Conservation (phyloP, 1,140 invertebrate genomes). For the Protaetia brevitarsis region DNA sequence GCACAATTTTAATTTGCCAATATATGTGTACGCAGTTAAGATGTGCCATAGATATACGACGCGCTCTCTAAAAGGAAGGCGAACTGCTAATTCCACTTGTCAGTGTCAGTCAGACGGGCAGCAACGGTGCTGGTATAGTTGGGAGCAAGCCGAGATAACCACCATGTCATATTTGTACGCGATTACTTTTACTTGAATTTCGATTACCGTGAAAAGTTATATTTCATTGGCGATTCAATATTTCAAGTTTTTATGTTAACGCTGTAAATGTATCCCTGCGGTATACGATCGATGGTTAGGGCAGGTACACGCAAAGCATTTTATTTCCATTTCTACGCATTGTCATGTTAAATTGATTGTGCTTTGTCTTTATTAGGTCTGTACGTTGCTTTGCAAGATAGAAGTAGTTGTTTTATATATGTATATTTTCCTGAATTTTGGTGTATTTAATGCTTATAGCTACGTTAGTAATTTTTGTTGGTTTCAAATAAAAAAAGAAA, state of each 20-base stretch:
- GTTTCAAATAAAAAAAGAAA: too few species aligned
- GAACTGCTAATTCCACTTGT: slow-evolving; percentile 25
- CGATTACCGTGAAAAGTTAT: slow-evolving; percentile 18
- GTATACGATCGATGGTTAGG: neutral
- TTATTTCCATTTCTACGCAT: neutral
- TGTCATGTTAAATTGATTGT: neutral
- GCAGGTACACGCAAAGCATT: neutral
- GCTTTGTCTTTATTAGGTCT: too few species aligned
- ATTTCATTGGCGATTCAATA: slow-evolving; percentile 15
- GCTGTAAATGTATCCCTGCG: neutral
- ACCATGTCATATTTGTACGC: slow-evolving; percentile 16
- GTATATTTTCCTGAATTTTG: too few species aligned
- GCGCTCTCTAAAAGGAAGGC: slow-evolving; percentile 16
- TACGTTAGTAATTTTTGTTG: too few species aligned
- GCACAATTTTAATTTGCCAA: slow-evolving; percentile 21
- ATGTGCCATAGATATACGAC: slow-evolving; percentile 18
- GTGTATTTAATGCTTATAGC: too few species aligned
- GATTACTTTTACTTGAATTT: slow-evolving; percentile 12
- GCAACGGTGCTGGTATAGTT: neutral
- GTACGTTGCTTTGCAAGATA: too few species aligned
- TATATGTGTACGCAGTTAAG: slow-evolving; percentile 21
- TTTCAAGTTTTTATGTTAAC: slow-evolving; percentile 18
- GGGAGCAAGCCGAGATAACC: slow-evolving; percentile 1
- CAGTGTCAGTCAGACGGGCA: slow-evolving; percentile 15
- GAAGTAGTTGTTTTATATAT: too few species aligned